Conservation (phyloP, 2,888 invertebrate genomes). For the Tinea semifulvella region DNA sequence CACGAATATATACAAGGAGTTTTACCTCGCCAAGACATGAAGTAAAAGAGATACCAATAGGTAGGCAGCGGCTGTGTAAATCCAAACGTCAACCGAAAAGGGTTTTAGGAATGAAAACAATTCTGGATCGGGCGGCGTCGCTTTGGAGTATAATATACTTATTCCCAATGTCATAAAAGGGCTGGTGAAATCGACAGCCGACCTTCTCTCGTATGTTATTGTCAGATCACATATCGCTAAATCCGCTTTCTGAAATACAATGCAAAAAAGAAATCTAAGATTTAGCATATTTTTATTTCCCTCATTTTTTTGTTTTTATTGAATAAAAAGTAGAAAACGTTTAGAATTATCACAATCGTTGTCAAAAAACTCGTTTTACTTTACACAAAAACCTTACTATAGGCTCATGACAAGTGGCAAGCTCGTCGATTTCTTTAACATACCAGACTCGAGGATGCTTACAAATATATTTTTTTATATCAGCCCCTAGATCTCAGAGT, state of each 20-base stretch:
- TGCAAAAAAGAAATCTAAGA: conserved; percentile 1
- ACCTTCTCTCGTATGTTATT: conserved; percentile 89
- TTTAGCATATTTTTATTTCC: too few relatives aligned
- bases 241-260: conserved; percentile 81
- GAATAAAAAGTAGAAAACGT: too few relatives aligned
- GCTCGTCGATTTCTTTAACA: too few relatives aligned
- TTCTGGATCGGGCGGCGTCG: conserved; percentile 79
- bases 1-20: too few relatives aligned
- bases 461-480: too few relatives aligned
- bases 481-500: too few relatives aligned
- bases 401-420: too few relatives aligned
- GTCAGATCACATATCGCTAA: conserved; percentile 96
- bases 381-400: too few relatives aligned
- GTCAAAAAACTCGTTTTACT: too few relatives aligned
- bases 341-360: too few relatives aligned
- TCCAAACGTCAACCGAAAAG: conserved; percentile 87
- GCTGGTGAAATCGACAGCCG: conserved; percentile 92
- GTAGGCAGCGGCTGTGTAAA: conserved; percentile 89
- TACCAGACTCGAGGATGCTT: too few relatives aligned
- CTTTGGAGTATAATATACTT: conserved; percentile 86
- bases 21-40: conserved; percentile 82
- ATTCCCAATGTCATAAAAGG: conserved; percentile 98
- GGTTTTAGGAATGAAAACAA: conserved; percentile 91
- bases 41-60: conserved; percentile 83
- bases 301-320: too few relatives aligned